phyloP scores from a whole-genome alignment of 2,113 vertebrate species.

The Neotoma lepida region DNA sequence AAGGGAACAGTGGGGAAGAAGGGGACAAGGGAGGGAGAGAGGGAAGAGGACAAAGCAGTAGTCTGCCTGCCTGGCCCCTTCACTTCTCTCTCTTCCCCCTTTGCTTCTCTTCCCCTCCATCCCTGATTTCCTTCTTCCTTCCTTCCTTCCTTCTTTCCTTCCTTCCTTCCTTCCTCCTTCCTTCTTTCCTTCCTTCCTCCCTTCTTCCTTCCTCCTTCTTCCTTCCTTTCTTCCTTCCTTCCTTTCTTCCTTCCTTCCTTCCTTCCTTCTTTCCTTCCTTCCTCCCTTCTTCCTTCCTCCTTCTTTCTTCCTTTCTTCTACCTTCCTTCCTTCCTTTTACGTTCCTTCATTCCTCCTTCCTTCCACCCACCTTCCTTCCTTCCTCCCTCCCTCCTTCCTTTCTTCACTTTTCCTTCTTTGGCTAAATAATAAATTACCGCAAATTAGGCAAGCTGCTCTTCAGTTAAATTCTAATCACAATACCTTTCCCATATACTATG shows the following conservation, averaged over 20 bases:
- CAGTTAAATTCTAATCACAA: neutral
- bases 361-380: no score
- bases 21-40: neutral
- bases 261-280: neutral
- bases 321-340: neutral
- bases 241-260: neutral
- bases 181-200: no score
- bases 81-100: neutral
- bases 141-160: neutral
- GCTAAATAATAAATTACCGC: neutral
- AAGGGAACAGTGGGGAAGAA: rapidly evolving
- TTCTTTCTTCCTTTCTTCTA: no score
- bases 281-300: neutral
- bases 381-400: neutral
- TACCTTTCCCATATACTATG: neutral
- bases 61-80: neutral
- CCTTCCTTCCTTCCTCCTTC: rapidly evolving
- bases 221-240: no score
- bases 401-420: no score
- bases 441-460: neutral
- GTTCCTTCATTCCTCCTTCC: neutral
- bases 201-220: no score
- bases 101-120: neutral
- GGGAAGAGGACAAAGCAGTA: neutral
- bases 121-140: neutral